Evolutionary conservation across 1,140 invertebrate species (phyloP).

Genomic region (Phymastichus coffea): DNA sequence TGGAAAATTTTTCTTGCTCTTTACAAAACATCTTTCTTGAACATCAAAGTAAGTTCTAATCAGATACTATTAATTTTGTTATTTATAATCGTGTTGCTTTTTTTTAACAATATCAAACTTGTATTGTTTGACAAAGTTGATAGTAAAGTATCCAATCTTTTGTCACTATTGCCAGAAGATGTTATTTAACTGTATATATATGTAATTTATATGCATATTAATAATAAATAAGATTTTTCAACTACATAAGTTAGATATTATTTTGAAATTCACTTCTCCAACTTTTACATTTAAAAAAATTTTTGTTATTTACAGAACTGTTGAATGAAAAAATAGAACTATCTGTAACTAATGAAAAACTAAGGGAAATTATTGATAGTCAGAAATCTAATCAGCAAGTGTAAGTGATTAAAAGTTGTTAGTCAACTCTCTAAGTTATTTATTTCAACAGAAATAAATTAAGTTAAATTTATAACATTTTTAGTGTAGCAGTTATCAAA

Average conservation of each 20-base stretch:
- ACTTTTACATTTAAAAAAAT: neutral
- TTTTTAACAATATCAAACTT: too few species aligned
- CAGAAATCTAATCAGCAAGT: neutral
- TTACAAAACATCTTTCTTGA: constrained; percentile 31
- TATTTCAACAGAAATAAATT: neutral
- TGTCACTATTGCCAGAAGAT: neutral
- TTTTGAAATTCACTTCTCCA: too few species aligned
- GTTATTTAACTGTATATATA: neutral
- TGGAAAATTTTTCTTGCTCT: constrained; percentile 29
- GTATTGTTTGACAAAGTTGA: too few species aligned
- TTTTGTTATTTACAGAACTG: constrained; percentile 38
- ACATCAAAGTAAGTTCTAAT: constrained; percentile 44
- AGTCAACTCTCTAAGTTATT: neutral
- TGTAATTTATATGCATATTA: neutral
- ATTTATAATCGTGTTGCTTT: too few species aligned
- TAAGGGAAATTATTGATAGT: constrained; percentile 8
- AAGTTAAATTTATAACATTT: neutral
- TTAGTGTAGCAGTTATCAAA: neutral
- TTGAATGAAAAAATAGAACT: constrained; percentile 37
- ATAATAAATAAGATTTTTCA: neutral
- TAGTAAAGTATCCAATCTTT: too few species aligned
- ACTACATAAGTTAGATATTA: too few species aligned
- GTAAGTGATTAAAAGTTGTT: constrained; percentile 12
- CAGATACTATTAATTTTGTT: too few species aligned
- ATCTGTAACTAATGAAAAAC: constrained; percentile 26